A percentile compares a stretch with the other conserved stretches of the same genome.
Conservation (phyloP, 2,797 vertebrate genomes). For the Petrocephalus schoutedeni region DNA sequence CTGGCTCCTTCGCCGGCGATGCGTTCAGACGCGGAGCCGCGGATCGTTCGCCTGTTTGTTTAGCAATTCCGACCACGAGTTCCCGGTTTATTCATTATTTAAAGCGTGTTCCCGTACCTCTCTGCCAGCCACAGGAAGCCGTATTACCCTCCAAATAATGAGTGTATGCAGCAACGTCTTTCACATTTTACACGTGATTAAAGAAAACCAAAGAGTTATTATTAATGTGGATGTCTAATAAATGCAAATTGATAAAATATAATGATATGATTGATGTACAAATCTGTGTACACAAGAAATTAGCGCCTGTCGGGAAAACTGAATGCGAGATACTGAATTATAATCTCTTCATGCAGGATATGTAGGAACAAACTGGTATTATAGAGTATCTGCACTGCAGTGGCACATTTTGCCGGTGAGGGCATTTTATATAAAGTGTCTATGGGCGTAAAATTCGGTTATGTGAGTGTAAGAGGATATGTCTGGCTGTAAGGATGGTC, state of each 20-base stretch:
- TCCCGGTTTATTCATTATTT: conserved; percentile 9
- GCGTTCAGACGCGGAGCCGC: not conserved
- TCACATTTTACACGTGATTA: not conserved
- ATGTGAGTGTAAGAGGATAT: not conserved
- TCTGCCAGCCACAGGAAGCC: not conserved
- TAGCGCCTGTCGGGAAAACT: not conserved
- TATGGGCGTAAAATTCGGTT: not conserved
- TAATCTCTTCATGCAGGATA: not conserved
- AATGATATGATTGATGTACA: not conserved
- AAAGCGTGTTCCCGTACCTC: not conserved
- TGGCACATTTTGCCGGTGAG: not conserved
- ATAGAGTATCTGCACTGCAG: not conserved
- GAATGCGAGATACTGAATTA: not conserved
- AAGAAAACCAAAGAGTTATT: not conserved
- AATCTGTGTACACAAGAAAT: not conserved
- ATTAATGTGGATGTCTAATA: not conserved
- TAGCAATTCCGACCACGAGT: not conserved
- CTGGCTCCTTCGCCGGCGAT: not conserved
- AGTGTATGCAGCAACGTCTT: not conserved
- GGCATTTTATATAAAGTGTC: not conserved
- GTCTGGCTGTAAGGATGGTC: not conserved
- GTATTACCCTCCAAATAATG: not conserved
- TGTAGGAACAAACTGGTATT: not conserved
- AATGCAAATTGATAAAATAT: not conserved
- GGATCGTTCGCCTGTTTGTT: not conserved